Evolutionary conservation across 2,888 invertebrate species (phyloP), one percentile per base, ranked within the genome.

Genomic region (Platerodrilus igneus): DNA sequence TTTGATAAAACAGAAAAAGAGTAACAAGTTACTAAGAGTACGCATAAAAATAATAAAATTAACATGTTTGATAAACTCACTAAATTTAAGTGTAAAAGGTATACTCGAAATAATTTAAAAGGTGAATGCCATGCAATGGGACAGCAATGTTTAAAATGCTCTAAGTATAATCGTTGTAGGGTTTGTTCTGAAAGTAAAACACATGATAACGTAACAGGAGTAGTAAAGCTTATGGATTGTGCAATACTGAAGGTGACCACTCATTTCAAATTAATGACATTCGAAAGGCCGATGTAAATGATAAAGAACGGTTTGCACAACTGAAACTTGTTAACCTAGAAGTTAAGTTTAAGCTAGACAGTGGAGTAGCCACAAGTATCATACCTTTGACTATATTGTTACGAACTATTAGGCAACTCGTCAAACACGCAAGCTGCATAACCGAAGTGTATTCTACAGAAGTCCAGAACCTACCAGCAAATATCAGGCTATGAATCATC

Each of bases 21-120:
- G 15, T 16, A 13, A 14, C 21, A 28, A 9, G 8, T 3, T 18
- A 11, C 11, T 17, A 11, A 14, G 18, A 9, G 28, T 10, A 17
- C 8, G 22, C 13, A 25, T 22, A 19, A 21, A 28, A 22, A 10
- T 8, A 17, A 21, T 18, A 28, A 5, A 28, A 27, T 16, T 6
- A 29, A 37, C 19, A 10, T 20, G n/a, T 20, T 23, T 5, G 16
- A 27, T 35, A 35, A 35, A 8, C 26, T 11, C 14, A 26, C 7
- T 18, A 15, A 29, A 7, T 6, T 15, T 9, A n/a, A 16, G 9
- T 10, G 35, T 4, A 9, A 15, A 18, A 10, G 11, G n/a, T 27
- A 27, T 35, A 35, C 26, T 9, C 26, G 26, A 13, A 26, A 17
- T 18, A 15, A 29, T 10, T 6, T 15, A 6, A n/a, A 16, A 10